phyloP scores from a whole-genome alignment of 2,113 vertebrate genomes.

The Nestor notabilis region DNA sequence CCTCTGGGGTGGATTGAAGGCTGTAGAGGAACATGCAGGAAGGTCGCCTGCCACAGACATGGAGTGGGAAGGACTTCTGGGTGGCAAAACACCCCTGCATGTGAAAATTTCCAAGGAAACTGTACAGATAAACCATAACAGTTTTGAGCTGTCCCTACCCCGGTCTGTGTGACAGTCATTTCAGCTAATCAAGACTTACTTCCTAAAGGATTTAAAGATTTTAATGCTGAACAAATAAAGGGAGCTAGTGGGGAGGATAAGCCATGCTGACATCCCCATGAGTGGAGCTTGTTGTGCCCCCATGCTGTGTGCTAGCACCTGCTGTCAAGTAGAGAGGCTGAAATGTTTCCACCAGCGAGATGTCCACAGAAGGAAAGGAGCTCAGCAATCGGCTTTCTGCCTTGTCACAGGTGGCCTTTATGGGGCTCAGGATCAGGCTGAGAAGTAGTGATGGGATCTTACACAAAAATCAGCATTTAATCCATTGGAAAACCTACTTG shows the following conservation, averaged over 20 bases:
- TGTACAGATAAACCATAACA: background rate
- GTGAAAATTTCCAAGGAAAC: background rate
- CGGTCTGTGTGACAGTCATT: background rate
- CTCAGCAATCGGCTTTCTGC: background rate
- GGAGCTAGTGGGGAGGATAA: background rate
- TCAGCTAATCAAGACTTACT: background rate
- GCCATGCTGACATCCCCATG: accelerated
- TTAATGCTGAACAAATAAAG: background rate
- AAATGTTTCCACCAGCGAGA: background rate
- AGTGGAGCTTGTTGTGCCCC: background rate
- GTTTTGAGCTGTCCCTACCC: background rate
- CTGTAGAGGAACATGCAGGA: background rate
- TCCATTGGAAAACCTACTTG: background rate
- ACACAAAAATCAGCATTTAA: background rate
- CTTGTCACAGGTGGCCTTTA: background rate
- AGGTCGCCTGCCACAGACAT: background rate
- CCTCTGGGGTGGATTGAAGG: background rate
- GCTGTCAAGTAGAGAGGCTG: background rate
- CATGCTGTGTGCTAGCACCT: background rate
- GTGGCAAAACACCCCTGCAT: background rate
- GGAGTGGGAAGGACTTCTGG: background rate
- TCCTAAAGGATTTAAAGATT: background rate
- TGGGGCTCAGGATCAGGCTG: background rate
- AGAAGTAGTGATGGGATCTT: background rate
- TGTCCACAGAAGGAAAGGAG: background rate